Evolutionary conservation across 92 coral and sea anemone species (phyloP).

Genomic region (Bergia sp.): DNA sequence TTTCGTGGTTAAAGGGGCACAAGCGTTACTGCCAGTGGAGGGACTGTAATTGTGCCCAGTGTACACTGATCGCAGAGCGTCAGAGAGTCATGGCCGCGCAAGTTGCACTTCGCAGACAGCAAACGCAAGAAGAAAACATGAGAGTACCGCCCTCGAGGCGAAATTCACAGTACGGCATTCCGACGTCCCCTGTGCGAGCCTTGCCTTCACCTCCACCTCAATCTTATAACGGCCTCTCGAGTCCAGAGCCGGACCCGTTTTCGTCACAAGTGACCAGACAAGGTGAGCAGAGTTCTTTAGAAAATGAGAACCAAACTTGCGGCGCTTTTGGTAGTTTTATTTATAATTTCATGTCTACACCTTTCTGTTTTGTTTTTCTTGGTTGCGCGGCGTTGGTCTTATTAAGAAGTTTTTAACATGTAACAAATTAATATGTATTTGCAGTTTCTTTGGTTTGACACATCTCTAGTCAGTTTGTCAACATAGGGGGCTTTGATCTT

Average conservation of each 20-base stretch:
- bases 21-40: slow-evolving; percentile 88
- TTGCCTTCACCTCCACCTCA: slow-evolving; percentile 24
- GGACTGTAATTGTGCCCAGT: slow-evolving; percentile 85
- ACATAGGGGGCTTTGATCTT: slow-evolving; percentile 47
- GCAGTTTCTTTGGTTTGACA: slow-evolving; percentile 83
- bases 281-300: slow-evolving; percentile 14
- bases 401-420: slow-evolving; percentile 82
- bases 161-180: slow-evolving; percentile 45
- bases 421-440: slow-evolving; percentile 93
- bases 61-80: slow-evolving; percentile 85
- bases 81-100: slow-evolving; percentile 95
- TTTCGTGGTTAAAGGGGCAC: slow-evolving; percentile 88
- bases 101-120: slow-evolving; percentile 86
- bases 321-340: neutral
- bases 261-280: slow-evolving; percentile 6
- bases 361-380: slow-evolving; percentile 28
- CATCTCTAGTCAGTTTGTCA: slow-evolving; percentile 60
- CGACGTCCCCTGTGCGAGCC: slow-evolving; percentile 44
- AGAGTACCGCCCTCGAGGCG: slow-evolving; percentile 59
- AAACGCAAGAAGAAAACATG: slow-evolving; percentile 96
- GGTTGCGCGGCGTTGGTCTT: slow-evolving; percentile 43
- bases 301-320: slow-evolving; percentile 15
- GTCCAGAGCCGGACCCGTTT: slow-evolving; percentile 24
- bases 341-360: slow-evolving; percentile 1
- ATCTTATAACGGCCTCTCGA: slow-evolving; percentile 38